phyloP scores from a whole-genome alignment of 2,888 invertebrate genomes.

The Odontocolon sp. region DNA sequence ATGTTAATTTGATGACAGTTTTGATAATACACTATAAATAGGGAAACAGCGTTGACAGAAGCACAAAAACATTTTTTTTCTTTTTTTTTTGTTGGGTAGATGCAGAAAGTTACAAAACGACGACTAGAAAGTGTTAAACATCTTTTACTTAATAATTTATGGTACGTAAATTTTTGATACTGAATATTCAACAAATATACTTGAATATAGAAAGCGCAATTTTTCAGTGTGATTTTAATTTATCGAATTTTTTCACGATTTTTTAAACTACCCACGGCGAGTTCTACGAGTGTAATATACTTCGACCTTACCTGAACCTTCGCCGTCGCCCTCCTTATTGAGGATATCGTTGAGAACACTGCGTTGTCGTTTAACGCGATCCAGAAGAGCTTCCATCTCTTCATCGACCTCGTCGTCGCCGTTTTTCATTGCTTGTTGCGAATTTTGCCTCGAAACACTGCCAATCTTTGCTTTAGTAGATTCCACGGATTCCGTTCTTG shows the following conservation, averaged over 20 bases:
- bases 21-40: background rate
- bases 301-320: constrained; percentile 66
- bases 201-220: background rate
- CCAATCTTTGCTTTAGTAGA: constrained; percentile 40
- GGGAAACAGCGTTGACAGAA: constrained; percentile 15
- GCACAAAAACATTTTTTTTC: constrained; percentile 11
- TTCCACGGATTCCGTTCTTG: constrained; percentile 64
- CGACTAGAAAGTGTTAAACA: constrained; percentile 16
- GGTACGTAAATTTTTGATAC: background rate
- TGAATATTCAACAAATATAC: background rate
- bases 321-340: constrained; percentile 82
- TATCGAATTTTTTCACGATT: constrained; percentile 11
- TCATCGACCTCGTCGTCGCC: constrained; percentile 83
- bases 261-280: background rate
- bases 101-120: background rate
- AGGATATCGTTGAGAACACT: constrained; percentile 87
- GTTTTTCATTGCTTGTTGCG: constrained; percentile 71
- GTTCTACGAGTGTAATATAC: background rate
- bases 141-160: background rate
- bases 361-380: constrained; percentile 86
- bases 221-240: background rate
- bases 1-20: background rate
- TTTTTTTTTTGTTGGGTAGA: background rate
- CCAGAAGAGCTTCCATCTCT: constrained; percentile 85
- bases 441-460: constrained; percentile 61